Evolutionary conservation across 2,888 invertebrate genomes (phyloP).

Genomic region (Argyra leucocephala): DNA sequence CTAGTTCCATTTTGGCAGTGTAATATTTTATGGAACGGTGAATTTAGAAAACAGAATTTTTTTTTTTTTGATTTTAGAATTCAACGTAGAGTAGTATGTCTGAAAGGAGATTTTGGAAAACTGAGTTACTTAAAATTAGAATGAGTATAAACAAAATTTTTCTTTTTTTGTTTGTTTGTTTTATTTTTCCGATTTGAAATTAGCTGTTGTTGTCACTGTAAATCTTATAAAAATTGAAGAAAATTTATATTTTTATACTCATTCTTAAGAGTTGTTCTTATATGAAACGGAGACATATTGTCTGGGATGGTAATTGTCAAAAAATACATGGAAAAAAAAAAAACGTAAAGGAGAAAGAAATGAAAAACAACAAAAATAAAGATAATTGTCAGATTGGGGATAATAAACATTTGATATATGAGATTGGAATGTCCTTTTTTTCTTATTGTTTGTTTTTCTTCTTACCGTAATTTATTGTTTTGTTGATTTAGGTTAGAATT

Average conservation of each 20-base stretch:
- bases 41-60: too few relatives aligned
- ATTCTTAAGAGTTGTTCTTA: background rate
- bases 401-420: conserved; percentile 6
- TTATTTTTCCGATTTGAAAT: too few relatives aligned
- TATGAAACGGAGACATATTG: background rate
- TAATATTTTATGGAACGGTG: too few relatives aligned
- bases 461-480: background rate
- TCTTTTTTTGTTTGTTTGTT: too few relatives aligned
- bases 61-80: too few relatives aligned
- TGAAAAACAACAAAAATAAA: background rate
- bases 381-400: background rate
- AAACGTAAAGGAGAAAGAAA: background rate
- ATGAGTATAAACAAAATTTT: too few relatives aligned
- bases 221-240: background rate
- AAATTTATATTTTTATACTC: background rate
- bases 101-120: too few relatives aligned
- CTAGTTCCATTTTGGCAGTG: too few relatives aligned
- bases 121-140: too few relatives aligned
- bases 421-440: conserved; percentile 3
- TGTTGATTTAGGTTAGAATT: conserved; percentile 6
- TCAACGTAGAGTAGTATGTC: too few relatives aligned
- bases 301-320: background rate
- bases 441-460: background rate
- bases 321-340: too few relatives aligned
- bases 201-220: background rate